Evolutionary conservation across 2,113 vertebrate genomes (phyloP), one percentile per base, ranked within the genome.

Genomic region (Euleptes europaea): DNA sequence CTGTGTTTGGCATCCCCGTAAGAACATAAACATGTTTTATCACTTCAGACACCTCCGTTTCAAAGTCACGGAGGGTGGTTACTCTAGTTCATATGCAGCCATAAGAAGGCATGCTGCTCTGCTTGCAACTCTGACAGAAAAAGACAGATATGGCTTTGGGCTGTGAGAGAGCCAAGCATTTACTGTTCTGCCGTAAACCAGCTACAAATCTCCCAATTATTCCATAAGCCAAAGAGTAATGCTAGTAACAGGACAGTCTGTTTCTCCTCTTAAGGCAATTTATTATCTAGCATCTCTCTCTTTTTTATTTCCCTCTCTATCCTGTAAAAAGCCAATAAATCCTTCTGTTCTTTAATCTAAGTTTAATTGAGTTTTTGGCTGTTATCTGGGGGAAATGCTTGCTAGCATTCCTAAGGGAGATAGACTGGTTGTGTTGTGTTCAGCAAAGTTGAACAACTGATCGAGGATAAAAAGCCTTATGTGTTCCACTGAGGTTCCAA

Each of bases 371-470:
- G 84, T 76, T 95, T 94, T 90, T 77, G 70, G 87, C 76, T 90
- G 87, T 94, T 94, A 94, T 94, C 89, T 89, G 85, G 70, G 86
- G 87, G 91, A 95, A 95, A 91, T 91, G 87, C 89, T 94, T 91
- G 87, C 90, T 81, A 12, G 1, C 69, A 63, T 88, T 93, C 93
- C 89, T 80, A 65, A 86, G 90, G 90, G 92, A 93, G 88, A 82
- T 69, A 76, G 86, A 91, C 40, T 9, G 9, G 12, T 51, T 42
- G 35, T n/a, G 60, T 35, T 60, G 83, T 84, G 79, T 92, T 86
- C 88, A 80, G 73, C 80, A 92, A 88, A 88, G 82, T 85, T 80
- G 86, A 91, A 57, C 84, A 88, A 3, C 70, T 78, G 84, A 91
- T 89, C 92, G 92, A 92, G 92, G 92, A 85, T 81, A 51, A 19